phyloP scores from a whole-genome alignment of 2,797 vertebrate species.

The Alauda arvensis region DNA sequence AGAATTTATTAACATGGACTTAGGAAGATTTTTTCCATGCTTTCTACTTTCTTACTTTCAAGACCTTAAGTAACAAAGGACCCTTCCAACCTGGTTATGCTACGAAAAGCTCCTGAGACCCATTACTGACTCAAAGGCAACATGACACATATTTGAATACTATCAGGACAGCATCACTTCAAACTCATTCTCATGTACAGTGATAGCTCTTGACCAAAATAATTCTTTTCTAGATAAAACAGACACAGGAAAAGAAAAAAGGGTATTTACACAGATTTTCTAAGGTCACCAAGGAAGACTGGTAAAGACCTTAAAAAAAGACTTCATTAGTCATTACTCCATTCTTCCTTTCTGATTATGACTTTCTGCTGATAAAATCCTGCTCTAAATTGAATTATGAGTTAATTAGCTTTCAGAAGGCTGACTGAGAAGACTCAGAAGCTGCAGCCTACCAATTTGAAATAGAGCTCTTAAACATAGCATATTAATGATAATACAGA shows the following conservation, averaged over 20 bases:
- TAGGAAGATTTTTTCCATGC: background rate
- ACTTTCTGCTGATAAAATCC: conserved; percentile 17
- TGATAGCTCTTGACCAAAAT: background rate
- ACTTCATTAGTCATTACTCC: background rate
- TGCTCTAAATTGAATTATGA: conserved; percentile 20
- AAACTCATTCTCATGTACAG: background rate
- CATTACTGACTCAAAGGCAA: background rate
- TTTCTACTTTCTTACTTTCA: background rate
- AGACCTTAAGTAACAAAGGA: background rate
- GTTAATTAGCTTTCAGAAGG: conserved; percentile 25
- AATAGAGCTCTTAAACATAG: background rate
- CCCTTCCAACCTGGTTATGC: background rate
- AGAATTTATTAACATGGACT: background rate
- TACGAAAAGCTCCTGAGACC: background rate
- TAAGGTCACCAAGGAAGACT: background rate
- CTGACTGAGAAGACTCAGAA: background rate
- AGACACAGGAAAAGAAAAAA: background rate
- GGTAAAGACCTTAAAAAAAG: background rate
- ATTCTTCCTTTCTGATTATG: background rate
- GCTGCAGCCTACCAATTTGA: background rate
- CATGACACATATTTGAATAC: background rate
- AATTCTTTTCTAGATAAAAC: background rate
- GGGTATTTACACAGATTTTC: background rate
- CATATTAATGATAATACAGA: background rate
- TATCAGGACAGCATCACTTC: background rate